A percentile compares a stretch with the other conserved stretches of the same genome.
Evolutionary conservation across 2,888 invertebrate genomes (phyloP).

Genomic region (Cerastis leucographa): DNA sequence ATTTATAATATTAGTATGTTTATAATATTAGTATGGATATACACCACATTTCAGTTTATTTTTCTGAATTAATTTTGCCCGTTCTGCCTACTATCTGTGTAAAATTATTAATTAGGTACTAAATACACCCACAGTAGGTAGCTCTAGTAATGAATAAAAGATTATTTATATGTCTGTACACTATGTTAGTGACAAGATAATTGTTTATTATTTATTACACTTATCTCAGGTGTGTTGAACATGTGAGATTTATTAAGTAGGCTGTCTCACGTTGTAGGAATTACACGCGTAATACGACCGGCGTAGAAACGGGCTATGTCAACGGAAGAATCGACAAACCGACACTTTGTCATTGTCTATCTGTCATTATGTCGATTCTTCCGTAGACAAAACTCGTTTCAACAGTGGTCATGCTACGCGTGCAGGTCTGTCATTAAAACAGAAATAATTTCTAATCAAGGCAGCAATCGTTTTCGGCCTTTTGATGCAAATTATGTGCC

Average conservation of each 20-base stretch:
- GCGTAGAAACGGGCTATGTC: too few relatives aligned
- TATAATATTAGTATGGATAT: too few relatives aligned
- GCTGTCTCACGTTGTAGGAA: background rate
- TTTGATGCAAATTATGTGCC: background rate
- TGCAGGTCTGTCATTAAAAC: background rate
- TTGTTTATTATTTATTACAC: constrained; percentile 21
- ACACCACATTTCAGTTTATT: too few relatives aligned
- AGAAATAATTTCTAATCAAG: background rate
- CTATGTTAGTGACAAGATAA: constrained; percentile 30
- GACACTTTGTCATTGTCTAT: too few relatives aligned
- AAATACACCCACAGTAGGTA: background rate
- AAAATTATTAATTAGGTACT: constrained; percentile 1
- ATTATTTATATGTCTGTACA: constrained; percentile 14
- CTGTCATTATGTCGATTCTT: too few relatives aligned
- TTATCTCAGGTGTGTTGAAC: constrained; percentile 32
- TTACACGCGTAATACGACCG: too few relatives aligned
- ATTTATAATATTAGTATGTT: too few relatives aligned
- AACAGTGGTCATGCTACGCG: too few relatives aligned
- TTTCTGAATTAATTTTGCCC: background rate
- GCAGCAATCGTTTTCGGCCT: background rate
- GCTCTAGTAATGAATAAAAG: constrained; percentile 34
- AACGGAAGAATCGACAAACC: too few relatives aligned
- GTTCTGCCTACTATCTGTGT: background rate
- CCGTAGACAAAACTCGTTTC: too few relatives aligned
- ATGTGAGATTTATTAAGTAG: constrained; percentile 7